Percentiles rank a stretch among this genome's conserved stretches.
These are phyloP conservation scores for Zoanthus sansibaricus DNA, from an alignment of 92 coral and sea anemone species.

Conservation along the genomic window DNA sequence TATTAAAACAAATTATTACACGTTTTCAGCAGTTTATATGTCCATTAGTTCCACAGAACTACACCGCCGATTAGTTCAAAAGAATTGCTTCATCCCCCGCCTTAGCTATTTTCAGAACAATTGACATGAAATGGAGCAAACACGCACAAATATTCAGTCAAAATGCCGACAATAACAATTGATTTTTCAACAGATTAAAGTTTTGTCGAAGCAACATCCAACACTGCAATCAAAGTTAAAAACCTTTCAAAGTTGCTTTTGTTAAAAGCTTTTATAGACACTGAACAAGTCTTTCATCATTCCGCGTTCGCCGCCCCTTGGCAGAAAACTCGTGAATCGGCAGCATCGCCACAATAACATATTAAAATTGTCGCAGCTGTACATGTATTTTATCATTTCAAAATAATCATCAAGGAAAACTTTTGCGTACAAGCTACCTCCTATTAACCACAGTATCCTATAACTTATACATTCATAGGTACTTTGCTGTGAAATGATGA, in stretches of 20 bases:
- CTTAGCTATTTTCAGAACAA: conserved; percentile 44
- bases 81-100: conserved; percentile 6
- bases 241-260: conserved; percentile 23
- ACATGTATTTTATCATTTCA: not conserved
- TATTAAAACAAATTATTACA: conserved; percentile 29
- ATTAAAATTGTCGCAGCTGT: not conserved
- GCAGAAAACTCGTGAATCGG: not conserved
- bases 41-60: conserved; percentile 15
- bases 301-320: conserved; percentile 32
- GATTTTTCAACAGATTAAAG: conserved; percentile 40
- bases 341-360: not conserved
- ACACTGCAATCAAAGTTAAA: conserved; percentile 21
- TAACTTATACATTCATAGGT: not conserved
- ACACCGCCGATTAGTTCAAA: conserved; percentile 43
- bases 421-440: not conserved
- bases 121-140: conserved; percentile 27
- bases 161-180: conserved; percentile 35
- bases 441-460: no score
- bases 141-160: conserved; percentile 7
- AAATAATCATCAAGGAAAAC: not conserved
- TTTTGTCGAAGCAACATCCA: conserved; percentile 30
- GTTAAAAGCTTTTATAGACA: conserved; percentile 7
- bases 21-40: not conserved
- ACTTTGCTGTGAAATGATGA: not conserved
- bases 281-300: conserved; percentile 11